A percentile compares a stretch with the other conserved stretches of the same genome.
Conservation (phyloP, 2,113 vertebrate genomes). For the Tringa solitaria region DNA sequence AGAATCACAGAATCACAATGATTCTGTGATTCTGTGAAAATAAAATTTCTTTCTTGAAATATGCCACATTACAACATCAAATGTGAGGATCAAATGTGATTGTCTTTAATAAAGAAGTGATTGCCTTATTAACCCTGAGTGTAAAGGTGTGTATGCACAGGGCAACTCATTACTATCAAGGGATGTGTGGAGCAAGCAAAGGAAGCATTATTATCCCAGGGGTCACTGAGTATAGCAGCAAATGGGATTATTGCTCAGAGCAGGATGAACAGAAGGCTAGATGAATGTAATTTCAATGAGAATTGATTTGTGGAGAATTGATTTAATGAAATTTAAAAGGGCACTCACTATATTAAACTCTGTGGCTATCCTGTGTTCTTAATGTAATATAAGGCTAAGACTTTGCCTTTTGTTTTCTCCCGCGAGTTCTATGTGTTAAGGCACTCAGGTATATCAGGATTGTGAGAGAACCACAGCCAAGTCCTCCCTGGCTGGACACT, state of each 20-base stretch:
- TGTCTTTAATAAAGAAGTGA: not conserved
- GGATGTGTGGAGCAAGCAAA: not conserved
- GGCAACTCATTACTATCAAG: not conserved
- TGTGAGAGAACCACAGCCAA: accelerated
- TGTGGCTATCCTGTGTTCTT: not conserved
- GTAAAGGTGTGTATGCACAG: not conserved
- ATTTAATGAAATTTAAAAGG: not conserved
- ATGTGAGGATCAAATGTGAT: not conserved
- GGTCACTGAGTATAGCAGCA: not conserved
- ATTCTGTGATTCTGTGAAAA: no score
- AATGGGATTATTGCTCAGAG: not conserved
- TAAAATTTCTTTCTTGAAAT: not conserved
- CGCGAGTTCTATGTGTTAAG: not conserved
- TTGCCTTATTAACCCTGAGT: not conserved
- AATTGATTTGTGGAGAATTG: not conserved
- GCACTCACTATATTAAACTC: not conserved
- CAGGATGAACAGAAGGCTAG: not conserved
- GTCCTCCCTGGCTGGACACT: not conserved
- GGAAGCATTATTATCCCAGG: not conserved
- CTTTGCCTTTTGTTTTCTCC: not conserved
- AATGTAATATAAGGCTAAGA: not conserved
- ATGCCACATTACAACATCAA: not conserved
- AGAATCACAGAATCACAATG: no score
- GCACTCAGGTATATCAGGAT: not conserved
- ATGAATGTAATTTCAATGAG: slow-evolving; percentile 1